Conservation (phyloP, 2,797 vertebrate genomes). For the Carcharodon carcharias region DNA sequence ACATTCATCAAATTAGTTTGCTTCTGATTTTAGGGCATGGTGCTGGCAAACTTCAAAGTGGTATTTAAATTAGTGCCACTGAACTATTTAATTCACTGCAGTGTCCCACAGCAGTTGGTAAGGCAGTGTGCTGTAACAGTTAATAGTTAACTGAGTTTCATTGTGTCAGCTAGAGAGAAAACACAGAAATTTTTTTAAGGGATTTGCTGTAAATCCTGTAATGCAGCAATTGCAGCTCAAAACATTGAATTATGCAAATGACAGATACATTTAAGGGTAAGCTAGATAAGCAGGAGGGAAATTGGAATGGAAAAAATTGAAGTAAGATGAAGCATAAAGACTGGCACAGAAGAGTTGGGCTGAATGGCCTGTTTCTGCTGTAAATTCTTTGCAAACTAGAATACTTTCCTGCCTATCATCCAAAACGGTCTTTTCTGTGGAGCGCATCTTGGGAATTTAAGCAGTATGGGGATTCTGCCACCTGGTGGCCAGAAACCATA, state of each 20-base stretch:
- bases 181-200: not conserved
- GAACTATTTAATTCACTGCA: not conserved
- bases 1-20: slow-evolving; percentile 2
- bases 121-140: not conserved
- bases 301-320: not conserved
- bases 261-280: not conserved
- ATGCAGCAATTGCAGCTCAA: not conserved
- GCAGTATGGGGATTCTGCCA: not conserved
- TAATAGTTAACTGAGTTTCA: not conserved
- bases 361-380: not conserved
- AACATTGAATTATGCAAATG: not conserved
- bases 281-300: not conserved
- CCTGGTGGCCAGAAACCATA: not conserved
- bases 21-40: not conserved
- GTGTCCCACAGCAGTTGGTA: too few species aligned
- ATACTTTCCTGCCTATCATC: too few species aligned
- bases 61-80: not conserved
- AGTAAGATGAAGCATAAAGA: too few species aligned
- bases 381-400: not conserved
- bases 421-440: not conserved
- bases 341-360: not conserved
- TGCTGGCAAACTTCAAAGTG: not conserved
- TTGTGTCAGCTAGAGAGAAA: not conserved
- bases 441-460: not conserved
- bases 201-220: not conserved